Evolutionary conservation across 2,888 invertebrate species (phyloP).

Genomic region (Epirrhoe tristata): DNA sequence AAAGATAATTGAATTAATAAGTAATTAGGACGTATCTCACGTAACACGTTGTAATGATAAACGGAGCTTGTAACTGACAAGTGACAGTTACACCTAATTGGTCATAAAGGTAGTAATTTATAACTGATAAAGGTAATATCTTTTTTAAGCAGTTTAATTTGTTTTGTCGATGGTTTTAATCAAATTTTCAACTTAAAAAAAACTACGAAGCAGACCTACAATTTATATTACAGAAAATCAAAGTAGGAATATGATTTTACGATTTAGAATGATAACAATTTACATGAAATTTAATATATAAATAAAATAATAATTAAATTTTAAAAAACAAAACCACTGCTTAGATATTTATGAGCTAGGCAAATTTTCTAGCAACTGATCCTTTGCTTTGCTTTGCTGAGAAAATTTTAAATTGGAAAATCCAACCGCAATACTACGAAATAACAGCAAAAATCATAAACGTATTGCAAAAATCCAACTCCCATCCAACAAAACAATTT

Average conservation of each 20-base stretch:
- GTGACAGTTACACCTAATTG: slow-evolving; percentile 20
- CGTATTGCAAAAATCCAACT: background rate
- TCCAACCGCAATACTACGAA: background rate
- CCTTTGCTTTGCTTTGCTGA: background rate
- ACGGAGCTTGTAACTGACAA: slow-evolving; percentile 15
- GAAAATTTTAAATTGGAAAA: background rate
- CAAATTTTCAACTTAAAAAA: too few relatives aligned
- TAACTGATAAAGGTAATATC: slow-evolving; percentile 1
- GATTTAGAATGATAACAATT: too few relatives aligned
- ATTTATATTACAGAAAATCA: too few relatives aligned
- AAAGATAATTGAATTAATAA: slow-evolving; percentile 22
- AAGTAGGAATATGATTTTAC: too few relatives aligned
- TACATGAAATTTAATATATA: too few relatives aligned
- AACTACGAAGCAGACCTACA: too few relatives aligned
- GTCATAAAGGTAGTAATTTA: slow-evolving; percentile 13
- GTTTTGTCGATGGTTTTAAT: too few relatives aligned
- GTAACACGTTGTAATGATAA: slow-evolving; percentile 31
- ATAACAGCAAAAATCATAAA: background rate
- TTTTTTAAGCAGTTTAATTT: background rate
- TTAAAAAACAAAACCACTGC: too few relatives aligned
- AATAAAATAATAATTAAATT: too few relatives aligned
- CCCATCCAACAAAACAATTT: slow-evolving; percentile 17
- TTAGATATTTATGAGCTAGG: too few relatives aligned
- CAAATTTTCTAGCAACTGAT: too few relatives aligned
- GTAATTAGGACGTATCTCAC: slow-evolving; percentile 26